Base-by-base conservation (phyloP, 1,140 invertebrate genomes). In the Pemphigus obesinymphae region DNA sequence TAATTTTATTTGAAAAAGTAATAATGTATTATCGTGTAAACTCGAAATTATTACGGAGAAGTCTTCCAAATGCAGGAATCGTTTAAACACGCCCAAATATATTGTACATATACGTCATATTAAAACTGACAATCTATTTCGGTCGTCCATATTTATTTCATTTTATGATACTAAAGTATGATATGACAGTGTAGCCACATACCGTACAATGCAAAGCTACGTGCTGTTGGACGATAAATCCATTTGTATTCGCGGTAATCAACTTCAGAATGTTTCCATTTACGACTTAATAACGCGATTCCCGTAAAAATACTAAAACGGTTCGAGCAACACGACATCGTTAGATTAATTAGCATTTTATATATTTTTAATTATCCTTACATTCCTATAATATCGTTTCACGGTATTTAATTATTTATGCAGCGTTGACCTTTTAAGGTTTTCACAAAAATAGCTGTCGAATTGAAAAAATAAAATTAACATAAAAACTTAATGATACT, bases 291-390 rank as follows among this genome's bases (percentile, higher is more conserved):
- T 37, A 61, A 80, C 48, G 40, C 17, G 37, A 61, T 37, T 40
- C 20, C n/a, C 23, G 7, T 15, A 13, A 15, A 1, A 20, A 45
- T 31, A 31, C 26, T 58, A 58, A 26, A 58, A 26, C 26, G 20
- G 20, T 3, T 13, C n/a, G 31, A 26, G 55, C 73, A 37, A 75
- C 73, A 55, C n/a, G 31, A 37, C 73, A 78, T 15, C 8, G 50
- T 26, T 48, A 23, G n/a, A 78, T 58, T 80, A 80, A 63, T 80
- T 63, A 40, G 3, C 23, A 80, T 63, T 43, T 80, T 61, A 80
- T 80, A 63, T n/a, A 31, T 45, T 80, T 80, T 80, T 61, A 80
- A 80, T 45, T 29, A 13, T n/a, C 20, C 23, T 23, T 63, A 58
- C 34, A 37, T 31, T 50, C 17, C 8, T 31, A n/a, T n/a, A n/a